phyloP scores from a whole-genome alignment of 2,113 vertebrate genomes.

The Passer montanus region DNA sequence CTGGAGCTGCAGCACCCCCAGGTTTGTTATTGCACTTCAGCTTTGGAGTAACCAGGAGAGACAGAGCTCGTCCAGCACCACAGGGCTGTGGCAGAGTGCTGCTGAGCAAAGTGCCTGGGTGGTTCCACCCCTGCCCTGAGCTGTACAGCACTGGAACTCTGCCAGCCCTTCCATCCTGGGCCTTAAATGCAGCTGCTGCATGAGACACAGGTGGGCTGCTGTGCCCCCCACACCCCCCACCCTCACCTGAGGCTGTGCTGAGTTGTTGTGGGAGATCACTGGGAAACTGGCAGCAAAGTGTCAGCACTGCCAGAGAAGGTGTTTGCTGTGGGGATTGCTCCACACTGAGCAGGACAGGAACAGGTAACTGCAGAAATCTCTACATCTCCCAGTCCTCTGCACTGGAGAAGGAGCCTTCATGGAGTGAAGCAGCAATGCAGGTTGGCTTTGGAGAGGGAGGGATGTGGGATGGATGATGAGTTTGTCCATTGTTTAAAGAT shows the following conservation, averaged over 20 bases:
- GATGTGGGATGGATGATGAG: accelerated
- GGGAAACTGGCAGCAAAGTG: background rate
- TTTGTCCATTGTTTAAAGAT: background rate
- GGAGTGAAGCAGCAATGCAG: background rate
- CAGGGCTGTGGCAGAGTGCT: background rate
- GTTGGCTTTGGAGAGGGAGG: background rate
- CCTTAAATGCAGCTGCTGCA: background rate
- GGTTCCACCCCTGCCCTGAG: background rate
- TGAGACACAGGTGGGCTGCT: background rate
- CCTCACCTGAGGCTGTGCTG: background rate
- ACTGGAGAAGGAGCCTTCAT: background rate
- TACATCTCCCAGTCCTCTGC: background rate
- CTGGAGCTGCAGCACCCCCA: background rate
- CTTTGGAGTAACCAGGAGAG: background rate
- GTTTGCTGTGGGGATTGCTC: background rate
- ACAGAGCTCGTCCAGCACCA: background rate
- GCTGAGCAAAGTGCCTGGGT: background rate
- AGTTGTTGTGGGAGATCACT: accelerated
- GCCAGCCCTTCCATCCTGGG: background rate
- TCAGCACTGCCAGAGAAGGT: background rate
- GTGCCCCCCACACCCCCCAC: background rate
- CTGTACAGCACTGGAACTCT: background rate
- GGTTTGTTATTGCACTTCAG: background rate
- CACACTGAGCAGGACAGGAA: background rate
- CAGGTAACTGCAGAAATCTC: background rate